Conservation (phyloP, 1,140 invertebrate species). For the Helicoverpa zea region DNA sequence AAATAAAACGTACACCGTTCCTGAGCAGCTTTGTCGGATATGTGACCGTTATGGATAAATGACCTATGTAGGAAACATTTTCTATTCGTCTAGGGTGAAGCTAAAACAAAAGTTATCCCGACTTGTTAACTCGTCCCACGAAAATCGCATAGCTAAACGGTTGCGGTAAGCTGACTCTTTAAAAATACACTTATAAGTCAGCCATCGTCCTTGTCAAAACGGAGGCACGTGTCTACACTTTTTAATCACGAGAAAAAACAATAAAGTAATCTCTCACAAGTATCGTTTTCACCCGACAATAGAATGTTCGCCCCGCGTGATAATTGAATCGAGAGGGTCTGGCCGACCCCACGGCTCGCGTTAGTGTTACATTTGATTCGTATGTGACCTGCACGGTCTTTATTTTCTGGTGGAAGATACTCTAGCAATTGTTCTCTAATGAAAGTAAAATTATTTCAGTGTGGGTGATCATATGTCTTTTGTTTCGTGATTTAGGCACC, state of each 20-base stretch:
- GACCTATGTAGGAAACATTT: too few relatives aligned
- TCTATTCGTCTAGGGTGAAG: too few relatives aligned
- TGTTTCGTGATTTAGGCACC: too few relatives aligned
- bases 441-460: too few relatives aligned
- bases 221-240: constrained; percentile 73
- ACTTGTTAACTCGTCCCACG: too few relatives aligned
- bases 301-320: constrained; percentile 82
- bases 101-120: too few relatives aligned
- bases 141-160: too few relatives aligned
- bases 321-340: constrained; percentile 85
- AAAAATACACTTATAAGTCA: constrained; percentile 27
- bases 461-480: too few relatives aligned
- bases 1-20: too few relatives aligned
- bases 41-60: too few relatives aligned
- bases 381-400: constrained; percentile 57
- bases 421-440: neutral
- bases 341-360: constrained; percentile 63
- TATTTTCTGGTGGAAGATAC: neutral
- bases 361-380: constrained; percentile 82
- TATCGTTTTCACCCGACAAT: constrained; percentile 86
- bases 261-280: constrained; percentile 87
- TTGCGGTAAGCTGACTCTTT: neutral
- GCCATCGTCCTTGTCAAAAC: constrained; percentile 68
- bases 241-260: constrained; percentile 87
- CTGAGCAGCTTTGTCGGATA: too few relatives aligned